Base-by-base conservation (phyloP, 2,888 invertebrate genomes). In the Galerucella nymphaeae region DNA sequence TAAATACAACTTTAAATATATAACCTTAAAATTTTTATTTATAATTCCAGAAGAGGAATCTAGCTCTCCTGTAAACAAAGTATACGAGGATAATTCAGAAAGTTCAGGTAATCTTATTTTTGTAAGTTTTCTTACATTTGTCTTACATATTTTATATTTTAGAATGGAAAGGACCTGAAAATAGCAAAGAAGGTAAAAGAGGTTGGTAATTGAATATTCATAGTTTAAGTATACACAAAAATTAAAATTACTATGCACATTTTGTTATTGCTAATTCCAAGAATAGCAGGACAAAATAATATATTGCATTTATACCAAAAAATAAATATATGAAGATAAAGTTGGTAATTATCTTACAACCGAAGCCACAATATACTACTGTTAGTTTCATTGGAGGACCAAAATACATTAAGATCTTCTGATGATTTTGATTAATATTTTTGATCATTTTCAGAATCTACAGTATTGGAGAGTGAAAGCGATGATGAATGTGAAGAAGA, bases 401-500 rank as follows among this genome's bases (percentile, higher is more conserved):
- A 30, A 30, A 38, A 38, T 38, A 38, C 8, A 9, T 8, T 9
- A 38, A 38, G 8, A 38, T 38, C 1, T 38, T 1, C 30, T 9
- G 30, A 38, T 38, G 9, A 38, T 38, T 38, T 1, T 38, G 9
- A 38, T 38, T 38, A n/a, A n/a, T n/a, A n/a, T n/a, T n/a, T n/a
- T n/a, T n/a, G n/a, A 2, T 4, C 8, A n/a, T 30, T 59, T 59
- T 59, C 14, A 59, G 30, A 59, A 41, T 62, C 66, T 30, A 38
- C 55, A 62, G 38, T 59, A 42, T 59, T 71, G 50, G 70, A 70
- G 62, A 63, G 61, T 41, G 77, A 77, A 63, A 77, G 71, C 70
- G 75, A 73, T 67, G 71, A 75, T 42, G 73, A 76, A 16, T 63
- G 63, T 45, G 64, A 66, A 55, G 69, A 68, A 61, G 72, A 75